These are phyloP conservation scores for Catagonus wagneri DNA, from an alignment of 2,113 vertebrate species.

Conservation along the genomic window DNA sequence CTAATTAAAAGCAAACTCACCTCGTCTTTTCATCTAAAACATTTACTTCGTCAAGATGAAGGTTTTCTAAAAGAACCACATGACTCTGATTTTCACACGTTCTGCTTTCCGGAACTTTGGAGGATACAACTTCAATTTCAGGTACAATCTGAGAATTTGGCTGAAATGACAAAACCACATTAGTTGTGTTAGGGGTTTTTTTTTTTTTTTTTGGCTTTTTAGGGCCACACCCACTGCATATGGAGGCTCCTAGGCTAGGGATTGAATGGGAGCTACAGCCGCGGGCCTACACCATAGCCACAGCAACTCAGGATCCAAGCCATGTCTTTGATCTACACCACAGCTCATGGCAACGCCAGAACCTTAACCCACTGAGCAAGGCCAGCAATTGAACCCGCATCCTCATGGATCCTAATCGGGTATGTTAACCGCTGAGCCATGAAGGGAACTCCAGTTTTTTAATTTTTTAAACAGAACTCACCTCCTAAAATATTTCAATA, in stretches of 20 bases:
- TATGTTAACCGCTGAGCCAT: too few relatives aligned
- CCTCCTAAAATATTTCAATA: constrained; percentile 41
- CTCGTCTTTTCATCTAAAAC: constrained; percentile 72
- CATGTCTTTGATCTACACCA: too few relatives aligned
- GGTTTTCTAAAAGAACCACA: constrained; percentile 28
- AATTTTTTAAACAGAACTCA: neutral
- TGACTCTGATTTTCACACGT: constrained; percentile 65
- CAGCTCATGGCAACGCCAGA: too few relatives aligned
- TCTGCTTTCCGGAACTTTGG: constrained; percentile 64
- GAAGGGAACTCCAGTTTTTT: too few relatives aligned
- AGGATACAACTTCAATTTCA: constrained; percentile 74
- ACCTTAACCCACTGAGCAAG: too few relatives aligned
- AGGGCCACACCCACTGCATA: neutral
- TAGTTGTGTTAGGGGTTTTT: too few relatives aligned
- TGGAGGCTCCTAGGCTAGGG: too few relatives aligned
- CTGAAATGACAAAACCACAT: constrained; percentile 68
- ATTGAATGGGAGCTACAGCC: too few relatives aligned
- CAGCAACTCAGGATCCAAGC: too few relatives aligned
- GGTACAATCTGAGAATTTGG: constrained; percentile 75
- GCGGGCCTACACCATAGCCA: too few relatives aligned
- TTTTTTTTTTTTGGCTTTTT: neutral
- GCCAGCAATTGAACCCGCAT: too few relatives aligned
- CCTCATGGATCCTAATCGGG: too few relatives aligned
- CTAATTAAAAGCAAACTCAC: constrained; percentile 78
- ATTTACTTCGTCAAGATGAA: constrained; percentile 46